Conservation (phyloP, 2,113 vertebrate species). For the Gorilla gorilla region DNA sequence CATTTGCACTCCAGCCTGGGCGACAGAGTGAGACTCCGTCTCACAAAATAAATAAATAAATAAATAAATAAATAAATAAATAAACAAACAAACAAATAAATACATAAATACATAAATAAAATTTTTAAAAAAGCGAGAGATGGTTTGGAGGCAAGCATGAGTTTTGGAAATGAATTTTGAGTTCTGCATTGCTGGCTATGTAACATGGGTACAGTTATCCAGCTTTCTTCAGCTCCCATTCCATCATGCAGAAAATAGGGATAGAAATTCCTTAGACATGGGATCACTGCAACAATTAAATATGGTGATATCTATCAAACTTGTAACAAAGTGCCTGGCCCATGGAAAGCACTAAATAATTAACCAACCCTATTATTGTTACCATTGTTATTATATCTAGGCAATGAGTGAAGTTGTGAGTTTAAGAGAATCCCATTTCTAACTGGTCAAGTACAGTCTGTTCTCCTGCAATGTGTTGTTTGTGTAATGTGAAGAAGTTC, state of each 20-base stretch:
- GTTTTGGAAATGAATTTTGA: neutral
- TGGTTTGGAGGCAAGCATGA: neutral
- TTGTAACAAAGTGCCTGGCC: neutral
- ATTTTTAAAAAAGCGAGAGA: neutral
- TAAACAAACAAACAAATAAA: no score
- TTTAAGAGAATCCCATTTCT: neutral
- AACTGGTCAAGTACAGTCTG: neutral
- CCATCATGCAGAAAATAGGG: neutral
- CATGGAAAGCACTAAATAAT: neutral
- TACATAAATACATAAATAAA: no score
- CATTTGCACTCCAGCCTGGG: no score
- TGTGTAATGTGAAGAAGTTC: neutral
- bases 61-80: no score
- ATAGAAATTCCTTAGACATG: neutral
- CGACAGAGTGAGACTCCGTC: no score
- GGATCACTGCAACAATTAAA: neutral
- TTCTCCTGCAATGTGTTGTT: neutral
- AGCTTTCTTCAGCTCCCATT: neutral
- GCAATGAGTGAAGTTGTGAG: neutral
- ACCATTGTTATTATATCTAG: neutral
- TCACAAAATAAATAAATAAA: no score
- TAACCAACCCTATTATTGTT: no score
- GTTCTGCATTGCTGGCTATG: neutral
- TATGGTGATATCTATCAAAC: neutral
- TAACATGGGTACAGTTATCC: neutral